Conservation (phyloP, 2,888 invertebrate species). For the Malthinus seriepunctatus region DNA sequence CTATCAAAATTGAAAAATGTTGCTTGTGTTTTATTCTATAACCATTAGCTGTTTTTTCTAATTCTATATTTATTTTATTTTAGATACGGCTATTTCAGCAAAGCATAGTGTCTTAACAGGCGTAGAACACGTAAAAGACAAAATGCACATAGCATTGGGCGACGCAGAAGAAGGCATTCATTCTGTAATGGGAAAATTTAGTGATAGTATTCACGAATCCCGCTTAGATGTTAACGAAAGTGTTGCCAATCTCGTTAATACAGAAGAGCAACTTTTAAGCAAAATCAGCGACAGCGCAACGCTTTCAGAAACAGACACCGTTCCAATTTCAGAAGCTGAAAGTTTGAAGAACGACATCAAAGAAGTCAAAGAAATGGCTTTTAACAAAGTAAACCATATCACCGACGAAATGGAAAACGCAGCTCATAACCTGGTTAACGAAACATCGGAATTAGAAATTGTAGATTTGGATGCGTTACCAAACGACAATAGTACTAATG, state of each 20-base stretch:
- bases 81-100: conserved; percentile 47
- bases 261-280: conserved; percentile 40
- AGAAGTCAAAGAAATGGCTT: conserved; percentile 17
- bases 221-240: conserved; percentile 36
- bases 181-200: conserved; percentile 46
- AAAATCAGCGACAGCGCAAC: conserved; percentile 39
- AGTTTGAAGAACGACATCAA: background rate
- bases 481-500: conserved; percentile 28
- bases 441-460: conserved; percentile 40
- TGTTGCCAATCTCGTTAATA: conserved; percentile 38
- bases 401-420: conserved; percentile 30
- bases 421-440: conserved; percentile 6
- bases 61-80: too few species aligned
- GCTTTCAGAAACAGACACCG: conserved; percentile 49
- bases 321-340: conserved; percentile 45
- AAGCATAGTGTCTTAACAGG: conserved; percentile 45
- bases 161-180: conserved; percentile 48
- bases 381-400: conserved; percentile 23
- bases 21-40: too few species aligned
- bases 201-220: conserved; percentile 44
- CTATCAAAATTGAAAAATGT: background rate
- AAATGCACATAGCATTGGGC: conserved; percentile 45
- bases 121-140: conserved; percentile 48
- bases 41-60: too few species aligned
- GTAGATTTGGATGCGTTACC: conserved; percentile 35